Evolutionary conservation across 2,888 invertebrate genomes (phyloP).

Genomic region (Mechanitis messenoides): DNA sequence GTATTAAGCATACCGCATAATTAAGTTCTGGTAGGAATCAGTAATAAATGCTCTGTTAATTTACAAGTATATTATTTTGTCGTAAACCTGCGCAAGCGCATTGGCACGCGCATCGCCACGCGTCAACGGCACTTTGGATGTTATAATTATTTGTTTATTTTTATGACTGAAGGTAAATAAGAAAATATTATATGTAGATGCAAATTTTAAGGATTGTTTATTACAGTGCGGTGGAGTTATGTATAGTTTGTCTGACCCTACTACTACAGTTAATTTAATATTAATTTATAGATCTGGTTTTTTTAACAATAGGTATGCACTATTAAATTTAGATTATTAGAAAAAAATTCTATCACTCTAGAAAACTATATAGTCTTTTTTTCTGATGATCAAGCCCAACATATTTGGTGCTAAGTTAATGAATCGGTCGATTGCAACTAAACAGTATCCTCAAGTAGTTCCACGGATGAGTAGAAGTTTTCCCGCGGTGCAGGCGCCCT

Average conservation of each 20-base stretch:
- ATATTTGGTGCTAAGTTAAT: background rate
- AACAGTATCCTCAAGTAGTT: constrained; percentile 7
- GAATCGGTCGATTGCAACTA: constrained; percentile 2
- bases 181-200: background rate
- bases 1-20: background rate
- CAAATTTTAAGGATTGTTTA: background rate
- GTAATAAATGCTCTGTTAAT: constrained; percentile 4
- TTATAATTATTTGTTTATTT: constrained; percentile 55
- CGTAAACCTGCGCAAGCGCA: constrained; percentile 58
- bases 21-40: background rate
- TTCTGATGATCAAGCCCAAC: too few relatives aligned
- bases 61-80: constrained; percentile 66
- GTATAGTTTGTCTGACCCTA: background rate
- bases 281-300: too few relatives aligned
- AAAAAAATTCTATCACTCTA: too few relatives aligned
- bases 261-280: too few relatives aligned
- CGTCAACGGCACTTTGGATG: constrained; percentile 61
- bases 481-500: constrained; percentile 55
- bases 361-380: too few relatives aligned
- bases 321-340: too few relatives aligned
- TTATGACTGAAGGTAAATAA: constrained; percentile 2
- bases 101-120: constrained; percentile 52
- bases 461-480: constrained; percentile 33
- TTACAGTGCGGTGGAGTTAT: background rate
- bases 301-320: too few relatives aligned